phyloP scores from a whole-genome alignment of 2,888 invertebrate genomes.

The Cosmia trapezina region DNA sequence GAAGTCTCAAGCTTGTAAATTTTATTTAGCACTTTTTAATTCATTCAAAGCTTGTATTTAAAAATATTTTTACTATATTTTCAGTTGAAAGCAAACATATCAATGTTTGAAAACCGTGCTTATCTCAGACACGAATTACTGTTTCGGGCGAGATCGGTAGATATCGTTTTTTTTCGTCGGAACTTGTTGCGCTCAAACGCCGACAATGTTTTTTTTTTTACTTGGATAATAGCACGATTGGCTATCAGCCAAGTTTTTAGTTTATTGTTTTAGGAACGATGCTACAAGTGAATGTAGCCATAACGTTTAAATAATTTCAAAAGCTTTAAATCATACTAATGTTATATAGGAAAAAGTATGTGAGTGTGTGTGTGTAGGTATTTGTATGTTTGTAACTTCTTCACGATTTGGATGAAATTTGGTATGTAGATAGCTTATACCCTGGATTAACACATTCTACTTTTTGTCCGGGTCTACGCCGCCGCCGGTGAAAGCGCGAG shows the following conservation, averaged over 20 bases:
- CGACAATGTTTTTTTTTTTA: constrained; percentile 15
- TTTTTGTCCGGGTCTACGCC: no score
- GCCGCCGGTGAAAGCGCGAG: no score
- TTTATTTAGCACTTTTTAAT: not conserved
- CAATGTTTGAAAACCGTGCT: constrained; percentile 16
- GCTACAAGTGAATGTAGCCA: not conserved
- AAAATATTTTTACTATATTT: not conserved
- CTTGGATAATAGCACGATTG: constrained; percentile 19
- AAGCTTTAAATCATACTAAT: no score
- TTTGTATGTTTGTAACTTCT: no score
- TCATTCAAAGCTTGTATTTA: no score
- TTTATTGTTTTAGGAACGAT: constrained; percentile 12
- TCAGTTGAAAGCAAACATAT: not conserved
- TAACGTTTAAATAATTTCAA: not conserved
- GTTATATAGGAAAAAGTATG: no score
- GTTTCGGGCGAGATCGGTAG: not conserved
- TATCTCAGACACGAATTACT: not conserved
- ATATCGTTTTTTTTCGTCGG: not conserved
- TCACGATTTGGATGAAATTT: no score
- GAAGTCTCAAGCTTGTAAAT: not conserved
- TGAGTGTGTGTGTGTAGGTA: no score
- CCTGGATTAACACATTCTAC: no score
- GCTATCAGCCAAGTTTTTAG: constrained; percentile 37
- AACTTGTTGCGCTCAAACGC: constrained; percentile 53
- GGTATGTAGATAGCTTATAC: no score